Evolutionary conservation across 2,113 vertebrate species (phyloP).

Genomic region (Galbula dea): DNA sequence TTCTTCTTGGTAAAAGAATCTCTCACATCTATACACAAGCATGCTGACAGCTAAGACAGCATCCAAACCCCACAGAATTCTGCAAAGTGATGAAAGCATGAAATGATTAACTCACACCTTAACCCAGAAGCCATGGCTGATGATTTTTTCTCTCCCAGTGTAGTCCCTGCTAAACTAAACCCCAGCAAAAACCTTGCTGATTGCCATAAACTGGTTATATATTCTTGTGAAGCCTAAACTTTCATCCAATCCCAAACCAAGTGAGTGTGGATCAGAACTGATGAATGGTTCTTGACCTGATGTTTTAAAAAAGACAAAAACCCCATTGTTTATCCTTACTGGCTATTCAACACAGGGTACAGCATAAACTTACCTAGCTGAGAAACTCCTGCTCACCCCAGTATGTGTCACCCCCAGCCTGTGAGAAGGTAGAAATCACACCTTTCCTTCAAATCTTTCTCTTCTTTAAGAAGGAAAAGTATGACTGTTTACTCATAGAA

Average conservation of each 20-base stretch:
- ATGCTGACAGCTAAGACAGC: background rate
- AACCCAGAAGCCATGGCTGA: background rate
- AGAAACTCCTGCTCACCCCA: background rate
- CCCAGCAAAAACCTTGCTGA: background rate
- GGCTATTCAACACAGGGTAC: background rate
- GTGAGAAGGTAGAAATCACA: background rate
- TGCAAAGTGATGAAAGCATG: background rate
- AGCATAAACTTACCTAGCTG: background rate
- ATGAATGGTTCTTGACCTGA: background rate
- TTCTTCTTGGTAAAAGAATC: background rate
- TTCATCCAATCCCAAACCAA: background rate
- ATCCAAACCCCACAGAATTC: background rate
- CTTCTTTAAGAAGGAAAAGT: background rate
- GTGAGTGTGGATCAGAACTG: background rate
- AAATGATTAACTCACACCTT: background rate
- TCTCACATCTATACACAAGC: background rate
- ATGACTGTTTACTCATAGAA: background rate
- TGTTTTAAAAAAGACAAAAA: background rate
- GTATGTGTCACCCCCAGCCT: background rate
- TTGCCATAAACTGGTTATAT: background rate
- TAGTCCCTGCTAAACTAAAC: background rate
- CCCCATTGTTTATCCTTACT: accelerated
- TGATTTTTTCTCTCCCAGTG: background rate
- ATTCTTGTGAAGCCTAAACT: background rate
- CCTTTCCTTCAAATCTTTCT: background rate